phyloP scores from a whole-genome alignment of 2,113 vertebrate species.

The Sinocyclocheilus rhinocerous region DNA sequence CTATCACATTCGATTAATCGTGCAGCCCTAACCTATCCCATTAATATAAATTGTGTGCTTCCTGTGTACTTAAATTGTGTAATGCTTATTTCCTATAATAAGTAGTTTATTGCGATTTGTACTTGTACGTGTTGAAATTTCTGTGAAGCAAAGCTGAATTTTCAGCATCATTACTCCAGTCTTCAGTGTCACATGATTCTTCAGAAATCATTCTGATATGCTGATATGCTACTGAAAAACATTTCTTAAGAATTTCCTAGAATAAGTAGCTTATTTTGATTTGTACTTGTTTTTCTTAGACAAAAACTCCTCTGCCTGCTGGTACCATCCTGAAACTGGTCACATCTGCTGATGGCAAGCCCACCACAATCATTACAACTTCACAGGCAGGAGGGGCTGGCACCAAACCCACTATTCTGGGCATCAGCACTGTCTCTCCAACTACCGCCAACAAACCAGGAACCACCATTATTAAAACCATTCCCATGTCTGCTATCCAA shows the following conservation, averaged over 20 bases:
- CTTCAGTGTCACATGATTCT: background rate
- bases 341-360: constrained; percentile 83
- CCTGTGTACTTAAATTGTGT: no score
- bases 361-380: constrained; percentile 83
- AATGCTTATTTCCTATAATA: no score
- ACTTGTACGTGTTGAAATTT: no score
- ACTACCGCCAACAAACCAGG: constrained; percentile 77
- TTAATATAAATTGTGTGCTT: no score
- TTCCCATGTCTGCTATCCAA: constrained; percentile 84
- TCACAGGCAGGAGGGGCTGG: constrained; percentile 75
- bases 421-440: constrained; percentile 80
- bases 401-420: constrained; percentile 81
- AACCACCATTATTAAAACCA: constrained; percentile 84
- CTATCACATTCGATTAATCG: no score
- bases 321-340: constrained; percentile 84
- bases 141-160: background rate
- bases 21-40: no score
- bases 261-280: background rate
- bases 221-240: background rate
- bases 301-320: constrained; percentile 81
- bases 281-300: constrained; percentile 64
- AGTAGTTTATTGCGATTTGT: no score
- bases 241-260: background rate
- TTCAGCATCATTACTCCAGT: background rate
- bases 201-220: background rate